Percentiles rank a stretch among this genome's conserved stretches.
phyloP scores from a whole-genome alignment of 2,113 vertebrate species.

The Tiliqua scincoides region DNA sequence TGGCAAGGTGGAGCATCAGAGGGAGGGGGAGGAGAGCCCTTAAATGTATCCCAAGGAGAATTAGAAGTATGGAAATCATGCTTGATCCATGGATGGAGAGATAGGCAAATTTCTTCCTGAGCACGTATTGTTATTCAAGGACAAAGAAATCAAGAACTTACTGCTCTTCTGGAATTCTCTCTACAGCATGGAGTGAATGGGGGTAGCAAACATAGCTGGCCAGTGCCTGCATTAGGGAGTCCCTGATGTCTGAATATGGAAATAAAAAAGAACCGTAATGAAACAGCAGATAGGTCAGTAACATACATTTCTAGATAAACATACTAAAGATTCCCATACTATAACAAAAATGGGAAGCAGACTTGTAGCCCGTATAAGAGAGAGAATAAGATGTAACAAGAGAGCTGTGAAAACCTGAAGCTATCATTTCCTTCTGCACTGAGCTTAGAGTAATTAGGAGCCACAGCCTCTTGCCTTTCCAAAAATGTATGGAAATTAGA shows the following conservation, averaged over 20 bases:
- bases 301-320: neutral
- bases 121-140: neutral
- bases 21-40: neutral
- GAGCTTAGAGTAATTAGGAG: neutral
- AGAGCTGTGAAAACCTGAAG: neutral
- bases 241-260: conserved; percentile 89
- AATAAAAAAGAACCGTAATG: conserved; percentile 28
- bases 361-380: neutral
- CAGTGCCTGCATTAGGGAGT: conserved; percentile 96
- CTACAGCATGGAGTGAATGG: conserved; percentile 94
- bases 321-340: neutral
- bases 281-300: conserved; percentile 1
- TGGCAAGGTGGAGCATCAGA: neutral
- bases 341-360: neutral
- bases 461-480: neutral
- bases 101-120: neutral
- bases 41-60: neutral
- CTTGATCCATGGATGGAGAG: neutral
- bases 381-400: neutral
- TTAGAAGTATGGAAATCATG: neutral
- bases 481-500: neutral
- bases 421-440: neutral
- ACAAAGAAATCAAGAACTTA: conserved; percentile 76
- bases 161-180: conserved; percentile 95
- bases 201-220: conserved; percentile 99